phyloP scores from a whole-genome alignment of 2,113 vertebrate genomes.

The Hyperopisus bebe region DNA sequence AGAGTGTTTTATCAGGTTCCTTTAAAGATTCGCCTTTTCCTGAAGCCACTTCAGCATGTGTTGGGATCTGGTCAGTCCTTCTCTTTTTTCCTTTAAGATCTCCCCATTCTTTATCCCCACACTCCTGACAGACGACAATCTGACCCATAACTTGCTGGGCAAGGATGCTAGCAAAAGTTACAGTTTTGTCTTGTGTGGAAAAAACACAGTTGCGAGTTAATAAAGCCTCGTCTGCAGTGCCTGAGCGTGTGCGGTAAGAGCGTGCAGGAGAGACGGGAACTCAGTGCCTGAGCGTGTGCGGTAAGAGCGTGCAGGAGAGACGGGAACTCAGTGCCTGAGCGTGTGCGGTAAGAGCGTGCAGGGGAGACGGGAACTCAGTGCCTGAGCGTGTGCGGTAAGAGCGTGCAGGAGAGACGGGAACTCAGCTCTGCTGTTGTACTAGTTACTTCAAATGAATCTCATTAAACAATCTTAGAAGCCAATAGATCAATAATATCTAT shows the following conservation, averaged over 20 bases:
- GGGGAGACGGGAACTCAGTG: too few relatives aligned
- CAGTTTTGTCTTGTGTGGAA: not conserved
- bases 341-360: too few relatives aligned
- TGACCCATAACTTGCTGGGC: not conserved
- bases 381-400: too few relatives aligned
- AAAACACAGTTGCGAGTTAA: not conserved
- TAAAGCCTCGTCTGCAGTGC: not conserved
- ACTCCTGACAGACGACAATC: not conserved
- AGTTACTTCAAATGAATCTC: not conserved
- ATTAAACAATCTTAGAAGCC: not conserved
- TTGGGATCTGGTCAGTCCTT: not conserved
- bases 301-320: not conserved
- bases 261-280: not conserved
- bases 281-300: too few relatives aligned
- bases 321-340: not conserved
- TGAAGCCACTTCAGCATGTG: not conserved
- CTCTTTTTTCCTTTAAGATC: not conserved
- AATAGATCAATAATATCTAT: not conserved
- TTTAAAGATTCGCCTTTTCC: not conserved
- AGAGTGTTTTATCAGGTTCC: not conserved
- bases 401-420: too few relatives aligned
- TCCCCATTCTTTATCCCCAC: not conserved
- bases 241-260: not conserved
- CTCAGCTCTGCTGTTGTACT: not conserved
- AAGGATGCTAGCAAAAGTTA: not conserved